Conservation (phyloP, 2,888 invertebrate genomes). For the Atethmia centrago region DNA sequence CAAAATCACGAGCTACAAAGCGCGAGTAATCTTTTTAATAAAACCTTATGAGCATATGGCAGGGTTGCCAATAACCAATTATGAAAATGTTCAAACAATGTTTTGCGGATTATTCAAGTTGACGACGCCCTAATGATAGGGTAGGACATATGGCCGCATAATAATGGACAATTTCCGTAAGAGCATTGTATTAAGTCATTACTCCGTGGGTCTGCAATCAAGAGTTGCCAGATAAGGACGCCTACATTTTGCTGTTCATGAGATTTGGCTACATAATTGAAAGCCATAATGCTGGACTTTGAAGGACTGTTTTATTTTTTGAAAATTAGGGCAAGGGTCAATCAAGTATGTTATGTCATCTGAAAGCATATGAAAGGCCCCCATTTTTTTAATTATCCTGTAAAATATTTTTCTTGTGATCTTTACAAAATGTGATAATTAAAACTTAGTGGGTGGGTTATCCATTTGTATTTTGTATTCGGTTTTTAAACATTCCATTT, state of each 20-base stretch:
- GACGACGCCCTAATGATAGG: slow-evolving; percentile 81
- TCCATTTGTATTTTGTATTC: neutral
- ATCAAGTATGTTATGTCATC: slow-evolving; percentile 1
- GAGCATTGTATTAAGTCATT: slow-evolving; percentile 88
- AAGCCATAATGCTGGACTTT: neutral
- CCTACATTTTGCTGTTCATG: slow-evolving; percentile 36
- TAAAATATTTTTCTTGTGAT: neutral
- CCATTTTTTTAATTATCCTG: neutral
- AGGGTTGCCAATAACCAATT: slow-evolving; percentile 58
- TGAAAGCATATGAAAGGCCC: neutral
- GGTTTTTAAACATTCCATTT: neutral
- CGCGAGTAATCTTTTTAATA: slow-evolving; percentile 50
- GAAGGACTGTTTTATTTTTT: slow-evolving; percentile 1
- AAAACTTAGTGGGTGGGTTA: neutral
- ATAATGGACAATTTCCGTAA: slow-evolving; percentile 82
- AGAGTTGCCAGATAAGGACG: slow-evolving; percentile 62
- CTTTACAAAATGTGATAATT: neutral
- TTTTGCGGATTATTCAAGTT: slow-evolving; percentile 74
- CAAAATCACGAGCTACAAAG: slow-evolving; percentile 32
- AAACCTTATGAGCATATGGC: slow-evolving; percentile 56
- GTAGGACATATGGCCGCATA: slow-evolving; percentile 77
- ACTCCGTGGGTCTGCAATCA: slow-evolving; percentile 74
- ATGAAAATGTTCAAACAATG: slow-evolving; percentile 65
- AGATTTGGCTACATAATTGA: slow-evolving; percentile 39
- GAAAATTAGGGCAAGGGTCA: neutral